Percentiles rank a stretch among this genome's conserved stretches.
Evolutionary conservation across 2,113 vertebrate species (phyloP).

Genomic region (Eublepharis macularius): DNA sequence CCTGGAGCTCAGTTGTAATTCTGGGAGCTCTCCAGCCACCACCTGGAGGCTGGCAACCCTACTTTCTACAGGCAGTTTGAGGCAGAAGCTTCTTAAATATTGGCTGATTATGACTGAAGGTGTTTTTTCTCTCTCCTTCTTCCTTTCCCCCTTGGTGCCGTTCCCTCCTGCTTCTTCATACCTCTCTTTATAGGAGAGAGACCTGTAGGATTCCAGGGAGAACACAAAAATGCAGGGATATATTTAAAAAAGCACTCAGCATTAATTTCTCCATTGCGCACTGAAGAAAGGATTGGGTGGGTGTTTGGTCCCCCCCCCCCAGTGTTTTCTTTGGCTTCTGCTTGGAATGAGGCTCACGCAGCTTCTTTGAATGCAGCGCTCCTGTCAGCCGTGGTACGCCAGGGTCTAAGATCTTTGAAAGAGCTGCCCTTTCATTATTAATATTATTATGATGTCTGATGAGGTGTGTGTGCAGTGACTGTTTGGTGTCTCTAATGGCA

Average conservation of each 20-base stretch:
- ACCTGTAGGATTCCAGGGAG: background rate
- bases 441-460: conserved; percentile 66
- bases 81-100: too few relatives aligned
- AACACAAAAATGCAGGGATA: background rate
- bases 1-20: too few relatives aligned
- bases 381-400: conserved; percentile 32
- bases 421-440: conserved; percentile 71
- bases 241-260: background rate
- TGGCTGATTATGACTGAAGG: too few relatives aligned
- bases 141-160: too few relatives aligned
- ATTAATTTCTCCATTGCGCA: background rate
- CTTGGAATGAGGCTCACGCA: conserved; percentile 57
- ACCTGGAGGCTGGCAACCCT: too few relatives aligned
- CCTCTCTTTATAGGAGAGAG: background rate
- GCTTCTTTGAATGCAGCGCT: conserved; percentile 62
- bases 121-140: too few relatives aligned
- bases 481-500: conserved; percentile 39
- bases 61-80: too few relatives aligned
- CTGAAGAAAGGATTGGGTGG: background rate
- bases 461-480: conserved; percentile 29
- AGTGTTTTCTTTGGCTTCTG: conserved; percentile 19
- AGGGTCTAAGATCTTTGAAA: conserved; percentile 61
- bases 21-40: too few relatives aligned
- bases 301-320: background rate
- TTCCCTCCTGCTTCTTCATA: background rate